Evolutionary conservation across 2,888 invertebrate genomes (phyloP), one percentile per base, ranked within the genome.

Genomic region (Malthinus flaveolus): DNA sequence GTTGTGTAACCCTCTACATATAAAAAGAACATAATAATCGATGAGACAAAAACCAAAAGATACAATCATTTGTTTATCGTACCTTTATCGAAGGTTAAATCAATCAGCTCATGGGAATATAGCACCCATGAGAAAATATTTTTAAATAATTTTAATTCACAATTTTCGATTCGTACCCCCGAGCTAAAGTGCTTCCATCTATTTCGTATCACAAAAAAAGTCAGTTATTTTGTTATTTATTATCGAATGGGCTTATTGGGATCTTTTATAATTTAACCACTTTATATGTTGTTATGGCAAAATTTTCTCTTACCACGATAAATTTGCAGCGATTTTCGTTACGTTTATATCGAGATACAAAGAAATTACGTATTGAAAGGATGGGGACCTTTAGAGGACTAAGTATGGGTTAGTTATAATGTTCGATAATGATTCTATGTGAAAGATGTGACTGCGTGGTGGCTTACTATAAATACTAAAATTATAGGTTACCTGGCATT

Each of bases 401-500:
- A 67, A 67, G 62, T 65, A 66, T 66, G 62, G 66, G 67, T 62
- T 66, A 60, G 54, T 53, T 47, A 59, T 62, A 63, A 67, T 63
- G 60, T 62, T 59, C 67, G 64, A 64, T 63, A 61, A 64, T 65
- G 52, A 51, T 60, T 49, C 59, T 32, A 49, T 53, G 56, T 56
- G 60, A 56, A 56, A 53, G 60, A 61, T 64, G 65, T 63, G 62
- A 66, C 66, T 61, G 63, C 47, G 56, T 66, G 60, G 67, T 67
- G 67, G 67, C 66, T 63, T 62, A 62, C 59, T 60, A 62, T 62
- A 63, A 67, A 66, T 58, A 57, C 58, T 54, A 54, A 65, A 67
- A 67, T 65, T 64, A 65, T 60, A 67, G 58, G 65, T 63, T 65
- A 52, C 36, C 58, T 46, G 32, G 31, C 34, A 39, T 49, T 53